A percentile compares a stretch with the other conserved stretches of the same genome.
These are phyloP conservation scores for Lepeophtheirus salmonis DNA, from an alignment of 1,140 invertebrate species.

Conservation along the genomic window DNA sequence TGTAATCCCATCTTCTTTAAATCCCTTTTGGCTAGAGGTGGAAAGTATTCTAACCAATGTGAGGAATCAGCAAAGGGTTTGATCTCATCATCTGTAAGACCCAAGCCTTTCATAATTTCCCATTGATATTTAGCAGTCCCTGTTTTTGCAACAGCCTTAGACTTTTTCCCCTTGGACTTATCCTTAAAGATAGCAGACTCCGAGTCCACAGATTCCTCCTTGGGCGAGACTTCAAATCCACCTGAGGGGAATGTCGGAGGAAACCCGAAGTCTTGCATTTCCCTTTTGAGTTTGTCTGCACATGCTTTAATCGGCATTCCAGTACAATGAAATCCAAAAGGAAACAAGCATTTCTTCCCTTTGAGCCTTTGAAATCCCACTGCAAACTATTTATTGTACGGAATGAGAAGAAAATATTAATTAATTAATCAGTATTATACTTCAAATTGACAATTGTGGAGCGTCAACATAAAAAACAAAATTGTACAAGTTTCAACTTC, in stretches of 20 bases:
- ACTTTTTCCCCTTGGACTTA: conserved; percentile 96
- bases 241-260: conserved; percentile 70
- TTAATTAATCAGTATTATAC: no score
- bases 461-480: no score
- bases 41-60: conserved; percentile 93
- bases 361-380: conserved; percentile 17
- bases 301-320: conserved; percentile 46
- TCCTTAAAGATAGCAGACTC: conserved; percentile 54
- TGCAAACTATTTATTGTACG: conserved; percentile 16
- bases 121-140: conserved; percentile 83
- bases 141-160: conserved; percentile 86
- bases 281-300: conserved; percentile 88
- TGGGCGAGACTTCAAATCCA: conserved; percentile 30
- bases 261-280: conserved; percentile 76
- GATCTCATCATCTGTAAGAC: conserved; percentile 75
- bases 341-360: conserved; percentile 84
- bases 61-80: conserved; percentile 69
- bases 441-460: conserved; percentile 4
- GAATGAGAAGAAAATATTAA: neutral
- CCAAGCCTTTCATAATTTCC: conserved; percentile 93
- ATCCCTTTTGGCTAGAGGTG: conserved; percentile 51
- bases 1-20: conserved; percentile 25
- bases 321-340: conserved; percentile 96
- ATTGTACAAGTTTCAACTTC: no score
- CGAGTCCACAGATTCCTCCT: conserved; percentile 26